Conservation (phyloP, 2,888 invertebrate genomes). For the Caenorhabditis doughertyi region DNA sequence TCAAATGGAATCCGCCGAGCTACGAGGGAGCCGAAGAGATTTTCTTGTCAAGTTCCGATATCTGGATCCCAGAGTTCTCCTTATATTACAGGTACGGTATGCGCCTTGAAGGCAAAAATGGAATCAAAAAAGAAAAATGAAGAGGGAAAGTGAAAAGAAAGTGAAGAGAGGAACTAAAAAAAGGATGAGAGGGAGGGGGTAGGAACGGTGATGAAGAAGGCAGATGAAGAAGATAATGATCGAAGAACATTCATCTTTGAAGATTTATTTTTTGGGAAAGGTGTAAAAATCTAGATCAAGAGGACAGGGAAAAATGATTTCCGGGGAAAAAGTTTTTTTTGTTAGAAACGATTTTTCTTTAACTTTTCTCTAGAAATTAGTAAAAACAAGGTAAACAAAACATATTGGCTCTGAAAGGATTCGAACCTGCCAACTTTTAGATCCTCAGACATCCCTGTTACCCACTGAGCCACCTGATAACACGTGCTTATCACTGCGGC, state of each 20-base stretch:
- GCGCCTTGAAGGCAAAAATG: not conserved
- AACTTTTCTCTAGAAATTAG: no score
- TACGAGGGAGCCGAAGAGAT: slow-evolving; percentile 82
- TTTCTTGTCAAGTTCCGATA: slow-evolving; percentile 79
- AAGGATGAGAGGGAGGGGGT: no score
- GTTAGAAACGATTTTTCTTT: no score
- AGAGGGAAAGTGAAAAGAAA: not conserved
- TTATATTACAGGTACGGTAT: slow-evolving; percentile 76
- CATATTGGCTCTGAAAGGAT: not conserved
- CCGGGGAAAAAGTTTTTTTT: no score
- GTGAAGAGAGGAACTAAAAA: slow-evolving; percentile 6
- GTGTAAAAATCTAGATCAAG: no score
- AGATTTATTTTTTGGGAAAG: not conserved
- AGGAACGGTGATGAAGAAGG: not conserved
- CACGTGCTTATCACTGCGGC: not conserved
- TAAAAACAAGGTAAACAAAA: no score
- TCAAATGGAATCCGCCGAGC: slow-evolving; percentile 81
- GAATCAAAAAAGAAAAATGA: not conserved
- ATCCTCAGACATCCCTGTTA: not conserved
- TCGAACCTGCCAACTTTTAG: not conserved
- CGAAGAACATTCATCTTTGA: slow-evolving; percentile 8
- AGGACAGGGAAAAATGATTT: no score
- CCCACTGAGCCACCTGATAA: not conserved
- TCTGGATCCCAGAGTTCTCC: slow-evolving; percentile 82
- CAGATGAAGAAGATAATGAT: slow-evolving; percentile 5